Conservation (phyloP, 2,888 invertebrate genomes). For the Fissipunctia ypsillon region DNA sequence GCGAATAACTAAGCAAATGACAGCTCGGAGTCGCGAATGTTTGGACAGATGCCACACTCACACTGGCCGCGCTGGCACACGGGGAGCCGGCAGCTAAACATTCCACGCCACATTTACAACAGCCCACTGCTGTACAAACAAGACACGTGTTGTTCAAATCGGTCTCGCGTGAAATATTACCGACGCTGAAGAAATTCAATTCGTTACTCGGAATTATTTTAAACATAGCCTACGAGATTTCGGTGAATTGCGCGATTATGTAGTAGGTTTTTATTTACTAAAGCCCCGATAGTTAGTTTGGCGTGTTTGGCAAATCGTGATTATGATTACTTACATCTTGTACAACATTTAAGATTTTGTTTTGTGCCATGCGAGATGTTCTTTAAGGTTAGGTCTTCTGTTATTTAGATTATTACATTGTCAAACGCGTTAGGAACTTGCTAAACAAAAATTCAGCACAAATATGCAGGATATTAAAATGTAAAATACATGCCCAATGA, state of each 20-base stretch:
- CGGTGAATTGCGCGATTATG: slow-evolving; percentile 47
- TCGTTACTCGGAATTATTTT: slow-evolving; percentile 71
- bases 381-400: not conserved
- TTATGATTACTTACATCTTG: slow-evolving; percentile 10
- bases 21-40: slow-evolving; percentile 72
- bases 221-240: slow-evolving; percentile 52
- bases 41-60: slow-evolving; percentile 80
- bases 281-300: slow-evolving; percentile 18
- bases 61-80: slow-evolving; percentile 45
- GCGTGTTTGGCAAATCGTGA: slow-evolving; percentile 11
- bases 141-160: slow-evolving; percentile 82
- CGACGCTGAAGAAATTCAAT: slow-evolving; percentile 73
- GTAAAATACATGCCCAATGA: slow-evolving; percentile 44
- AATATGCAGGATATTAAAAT: slow-evolving; percentile 24
- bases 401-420: slow-evolving; percentile 4
- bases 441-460: slow-evolving; percentile 20
- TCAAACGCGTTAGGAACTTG: slow-evolving; percentile 2
- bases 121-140: slow-evolving; percentile 78
- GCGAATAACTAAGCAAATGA: slow-evolving; percentile 76
- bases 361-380: slow-evolving; percentile 5
- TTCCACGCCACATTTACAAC: slow-evolving; percentile 79
- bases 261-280: slow-evolving; percentile 28
- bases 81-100: slow-evolving; percentile 68
- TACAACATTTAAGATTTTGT: slow-evolving; percentile 15
- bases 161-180: slow-evolving; percentile 78